Conservation (phyloP, 2,113 vertebrate genomes). For the Oryctolagus cuniculus region mOryCun1.1 NC_091445.1:23388501-23389000, state of each 20-base stretch:
- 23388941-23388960: constrained; percentile 51
- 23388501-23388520: not conserved
- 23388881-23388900: not conserved
- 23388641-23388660: not conserved
- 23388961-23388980: not conserved
- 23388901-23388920: not conserved
- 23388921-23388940: constrained; percentile 50
- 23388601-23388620: not conserved
- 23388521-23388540: not conserved
- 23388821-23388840: constrained; percentile 6
- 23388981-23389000: not conserved
- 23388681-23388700: not conserved
- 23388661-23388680: not conserved
- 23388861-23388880: constrained; percentile 64
- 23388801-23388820: not conserved
- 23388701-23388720: not conserved
- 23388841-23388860: not conserved
- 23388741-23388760: not conserved
- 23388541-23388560: not conserved
- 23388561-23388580: not conserved
- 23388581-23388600: not conserved
- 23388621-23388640: not conserved
- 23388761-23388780: constrained; percentile 27
- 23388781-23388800: not conserved
- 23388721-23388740: not conserved